A percentile compares a stretch with the other conserved stretches of the same genome.
Evolutionary conservation across 2,888 invertebrate genomes (phyloP).

Genomic region (Chloromyia formosa): DNA sequence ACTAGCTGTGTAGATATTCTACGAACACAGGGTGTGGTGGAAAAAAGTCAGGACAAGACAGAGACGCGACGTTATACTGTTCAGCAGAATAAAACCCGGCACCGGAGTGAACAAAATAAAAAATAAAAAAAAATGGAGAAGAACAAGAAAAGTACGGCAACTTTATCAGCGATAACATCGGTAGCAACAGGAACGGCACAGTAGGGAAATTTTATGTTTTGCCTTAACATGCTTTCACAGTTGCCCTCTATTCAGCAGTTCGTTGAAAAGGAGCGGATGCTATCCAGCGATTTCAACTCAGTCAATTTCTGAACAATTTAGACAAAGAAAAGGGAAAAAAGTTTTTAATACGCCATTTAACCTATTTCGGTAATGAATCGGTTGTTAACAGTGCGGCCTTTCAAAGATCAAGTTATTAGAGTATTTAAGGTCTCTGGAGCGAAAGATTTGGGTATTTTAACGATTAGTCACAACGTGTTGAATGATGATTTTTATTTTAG

Average conservation of each 20-base stretch:
- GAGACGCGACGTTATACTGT: no score
- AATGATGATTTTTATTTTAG: no score
- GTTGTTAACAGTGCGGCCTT: neutral
- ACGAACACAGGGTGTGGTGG: conserved; percentile 1
- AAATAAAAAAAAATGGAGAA: neutral
- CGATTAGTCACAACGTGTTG: no score
- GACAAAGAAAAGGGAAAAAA: conserved; percentile 7
- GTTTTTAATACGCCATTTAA: conserved; percentile 34
- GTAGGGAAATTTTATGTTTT: neutral
- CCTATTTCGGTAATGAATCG: conserved; percentile 7
- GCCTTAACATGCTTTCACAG: neutral
- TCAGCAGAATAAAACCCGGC: no score
- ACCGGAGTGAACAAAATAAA: neutral
- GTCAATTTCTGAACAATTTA: neutral
- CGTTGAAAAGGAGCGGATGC: neutral
- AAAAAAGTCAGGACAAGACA: no score
- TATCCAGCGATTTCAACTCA: neutral
- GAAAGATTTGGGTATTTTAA: no score
- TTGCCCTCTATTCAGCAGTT: neutral
- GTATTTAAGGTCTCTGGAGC: no score
- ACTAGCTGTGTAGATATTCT: neutral
- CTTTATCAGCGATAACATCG: conserved; percentile 40
- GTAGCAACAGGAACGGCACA: conserved; percentile 31
- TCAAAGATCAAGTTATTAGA: no score
- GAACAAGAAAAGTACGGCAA: conserved; percentile 6